Conservation (phyloP, 2,797 vertebrate genomes). For the Cyprinodon diabolis region DNA sequence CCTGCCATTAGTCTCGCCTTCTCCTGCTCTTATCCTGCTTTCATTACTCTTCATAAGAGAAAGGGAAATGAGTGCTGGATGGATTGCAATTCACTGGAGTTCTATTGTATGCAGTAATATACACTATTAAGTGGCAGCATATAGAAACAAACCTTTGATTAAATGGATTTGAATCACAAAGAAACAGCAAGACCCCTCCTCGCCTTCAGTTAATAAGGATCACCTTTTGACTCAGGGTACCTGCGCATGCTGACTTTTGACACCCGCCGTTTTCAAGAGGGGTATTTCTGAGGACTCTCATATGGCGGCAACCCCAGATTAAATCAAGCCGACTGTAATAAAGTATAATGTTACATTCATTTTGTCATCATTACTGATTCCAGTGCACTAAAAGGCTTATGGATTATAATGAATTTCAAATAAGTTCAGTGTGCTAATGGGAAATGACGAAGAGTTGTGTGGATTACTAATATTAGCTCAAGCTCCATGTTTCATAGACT, state of each 20-base stretch:
- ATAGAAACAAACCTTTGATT: slow-evolving; percentile 88
- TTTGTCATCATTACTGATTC: slow-evolving; percentile 80
- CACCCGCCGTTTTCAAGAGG: slow-evolving; percentile 75
- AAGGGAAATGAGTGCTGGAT: slow-evolving; percentile 60
- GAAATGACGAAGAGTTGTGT: slow-evolving; percentile 64
- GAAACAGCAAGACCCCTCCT: slow-evolving; percentile 82
- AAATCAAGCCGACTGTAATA: slow-evolving; percentile 81
- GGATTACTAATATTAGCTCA: slow-evolving; percentile 78
- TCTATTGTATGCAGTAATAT: slow-evolving; percentile 83
- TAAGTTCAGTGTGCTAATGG: slow-evolving; percentile 78
- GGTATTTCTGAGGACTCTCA: slow-evolving; percentile 75
- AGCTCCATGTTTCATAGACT: slow-evolving; percentile 70
- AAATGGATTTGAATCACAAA: slow-evolving; percentile 89
- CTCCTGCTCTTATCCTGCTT: slow-evolving; percentile 76
- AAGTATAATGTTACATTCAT: slow-evolving; percentile 81
- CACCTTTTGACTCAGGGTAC: slow-evolving; percentile 74
- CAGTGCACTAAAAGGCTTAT: slow-evolving; percentile 74
- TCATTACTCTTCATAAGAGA: slow-evolving; percentile 72
- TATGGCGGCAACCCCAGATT: slow-evolving; percentile 73
- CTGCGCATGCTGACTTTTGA: slow-evolving; percentile 79
- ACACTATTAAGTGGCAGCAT: slow-evolving; percentile 84
- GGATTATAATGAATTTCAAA: slow-evolving; percentile 79
- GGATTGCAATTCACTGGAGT: slow-evolving; percentile 77
- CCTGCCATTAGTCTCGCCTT: slow-evolving; percentile 80
- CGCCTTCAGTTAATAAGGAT: slow-evolving; percentile 78